Percentiles rank a stretch among this genome's conserved stretches.
Conservation (phyloP, 2,113 vertebrate species). For the Megaceryle torquata region DNA sequence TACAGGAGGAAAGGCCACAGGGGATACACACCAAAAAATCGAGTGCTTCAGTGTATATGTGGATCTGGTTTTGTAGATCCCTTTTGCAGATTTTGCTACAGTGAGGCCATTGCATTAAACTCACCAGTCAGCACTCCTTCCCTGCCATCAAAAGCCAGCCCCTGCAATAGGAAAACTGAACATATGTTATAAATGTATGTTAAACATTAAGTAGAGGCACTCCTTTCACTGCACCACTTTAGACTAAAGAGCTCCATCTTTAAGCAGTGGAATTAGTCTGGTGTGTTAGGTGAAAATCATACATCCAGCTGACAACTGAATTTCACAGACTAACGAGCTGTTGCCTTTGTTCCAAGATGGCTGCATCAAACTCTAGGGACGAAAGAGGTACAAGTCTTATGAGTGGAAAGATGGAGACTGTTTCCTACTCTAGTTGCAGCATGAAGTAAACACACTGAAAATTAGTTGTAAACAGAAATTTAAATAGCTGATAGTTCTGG, state of each 20-base stretch:
- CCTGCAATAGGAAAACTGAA: constrained; percentile 2
- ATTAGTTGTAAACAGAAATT: neutral
- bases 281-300: neutral
- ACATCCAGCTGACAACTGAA: neutral
- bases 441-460: neutral
- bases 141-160: neutral
- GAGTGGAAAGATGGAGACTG: neutral
- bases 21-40: neutral
- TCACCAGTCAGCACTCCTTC: neutral
- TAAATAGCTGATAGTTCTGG: neutral
- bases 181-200: neutral
- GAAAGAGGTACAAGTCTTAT: neutral
- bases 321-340: neutral
- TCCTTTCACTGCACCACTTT: neutral
- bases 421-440: neutral
- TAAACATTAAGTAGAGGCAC: neutral
- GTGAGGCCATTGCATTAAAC: neutral
- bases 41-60: neutral
- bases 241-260: neutral
- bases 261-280: neutral
- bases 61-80: neutral
- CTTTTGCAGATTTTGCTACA: neutral
- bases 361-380: neutral
- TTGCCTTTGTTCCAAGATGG: neutral
- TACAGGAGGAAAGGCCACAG: neutral